A percentile compares a stretch with the other conserved stretches of the same genome.
Conservation (phyloP, 2,113 vertebrate genomes). For the Oxyura jamaicensis region DNA sequence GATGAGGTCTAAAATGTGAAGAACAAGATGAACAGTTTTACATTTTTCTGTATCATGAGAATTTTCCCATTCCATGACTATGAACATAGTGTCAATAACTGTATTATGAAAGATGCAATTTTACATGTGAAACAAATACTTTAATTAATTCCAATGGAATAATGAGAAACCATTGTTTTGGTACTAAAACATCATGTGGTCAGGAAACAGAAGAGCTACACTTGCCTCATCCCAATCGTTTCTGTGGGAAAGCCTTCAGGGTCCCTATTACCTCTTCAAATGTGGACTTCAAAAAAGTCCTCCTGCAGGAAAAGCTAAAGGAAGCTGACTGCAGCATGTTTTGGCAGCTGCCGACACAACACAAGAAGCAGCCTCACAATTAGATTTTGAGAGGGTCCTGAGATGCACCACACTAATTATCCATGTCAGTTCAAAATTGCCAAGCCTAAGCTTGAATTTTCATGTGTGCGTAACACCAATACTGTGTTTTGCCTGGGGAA, state of each 20-base stretch:
- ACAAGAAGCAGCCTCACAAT: too few species aligned
- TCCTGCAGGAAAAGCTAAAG: background rate
- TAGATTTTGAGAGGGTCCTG: background rate
- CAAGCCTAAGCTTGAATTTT: too few species aligned
- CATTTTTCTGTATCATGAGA: background rate
- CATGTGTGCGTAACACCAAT: too few species aligned
- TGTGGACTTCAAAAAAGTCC: background rate
- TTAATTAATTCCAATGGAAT: background rate
- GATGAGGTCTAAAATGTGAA: background rate
- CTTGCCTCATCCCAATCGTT: background rate
- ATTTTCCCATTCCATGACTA: background rate
- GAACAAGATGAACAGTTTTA: background rate
- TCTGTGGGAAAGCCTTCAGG: background rate
- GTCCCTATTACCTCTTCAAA: background rate
- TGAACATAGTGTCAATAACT: background rate
- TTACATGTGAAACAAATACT: background rate
- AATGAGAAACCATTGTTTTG: background rate
- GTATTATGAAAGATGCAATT: background rate
- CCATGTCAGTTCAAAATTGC: background rate
- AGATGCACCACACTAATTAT: too few species aligned
- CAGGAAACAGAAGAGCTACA: background rate
- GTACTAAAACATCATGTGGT: background rate
- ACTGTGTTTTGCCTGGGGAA: background rate
- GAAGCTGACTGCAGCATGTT: background rate
- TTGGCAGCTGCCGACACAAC: accelerated